Evolutionary conservation across 2,888 invertebrate species (phyloP).

Genomic region (Sinodicranocentrus sp.): DNA sequence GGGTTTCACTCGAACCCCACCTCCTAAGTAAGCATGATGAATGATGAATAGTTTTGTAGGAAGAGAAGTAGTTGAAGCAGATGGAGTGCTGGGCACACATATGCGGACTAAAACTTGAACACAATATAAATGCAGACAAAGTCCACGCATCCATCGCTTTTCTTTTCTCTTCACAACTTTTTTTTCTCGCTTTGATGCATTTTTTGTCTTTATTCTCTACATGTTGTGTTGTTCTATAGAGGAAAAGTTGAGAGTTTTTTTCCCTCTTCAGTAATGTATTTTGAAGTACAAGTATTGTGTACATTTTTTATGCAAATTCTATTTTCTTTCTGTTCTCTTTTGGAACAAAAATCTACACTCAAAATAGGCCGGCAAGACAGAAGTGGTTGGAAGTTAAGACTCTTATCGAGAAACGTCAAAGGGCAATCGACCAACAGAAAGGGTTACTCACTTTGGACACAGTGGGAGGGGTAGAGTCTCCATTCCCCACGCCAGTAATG

Average conservation of each 20-base stretch:
- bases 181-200: conserved; percentile 42
- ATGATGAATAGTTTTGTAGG: conserved; percentile 51
- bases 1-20: conserved; percentile 88
- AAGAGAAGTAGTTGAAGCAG: neutral
- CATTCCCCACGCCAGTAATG: conserved; percentile 76
- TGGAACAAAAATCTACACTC: conserved; percentile 24
- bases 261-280: conserved; percentile 1
- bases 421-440: conserved; percentile 72
- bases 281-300: neutral
- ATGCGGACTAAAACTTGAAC: no score
- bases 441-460: conserved; percentile 64
- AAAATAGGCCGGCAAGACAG: conserved; percentile 74
- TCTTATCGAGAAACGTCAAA: conserved; percentile 75
- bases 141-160: neutral
- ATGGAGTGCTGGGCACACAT: no score
- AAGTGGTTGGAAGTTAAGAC: conserved; percentile 76
- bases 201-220: conserved; percentile 15
- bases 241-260: neutral
- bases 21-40: conserved; percentile 79
- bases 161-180: conserved; percentile 31
- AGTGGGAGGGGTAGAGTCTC: conserved; percentile 73
- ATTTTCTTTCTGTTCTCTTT: neutral
- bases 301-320: conserved; percentile 52
- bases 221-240: neutral
- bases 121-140: neutral